Evolutionary conservation across 2,888 invertebrate genomes (phyloP), one percentile per base, ranked within the genome.

Genomic region (Drosophila subsilvestris): DNA sequence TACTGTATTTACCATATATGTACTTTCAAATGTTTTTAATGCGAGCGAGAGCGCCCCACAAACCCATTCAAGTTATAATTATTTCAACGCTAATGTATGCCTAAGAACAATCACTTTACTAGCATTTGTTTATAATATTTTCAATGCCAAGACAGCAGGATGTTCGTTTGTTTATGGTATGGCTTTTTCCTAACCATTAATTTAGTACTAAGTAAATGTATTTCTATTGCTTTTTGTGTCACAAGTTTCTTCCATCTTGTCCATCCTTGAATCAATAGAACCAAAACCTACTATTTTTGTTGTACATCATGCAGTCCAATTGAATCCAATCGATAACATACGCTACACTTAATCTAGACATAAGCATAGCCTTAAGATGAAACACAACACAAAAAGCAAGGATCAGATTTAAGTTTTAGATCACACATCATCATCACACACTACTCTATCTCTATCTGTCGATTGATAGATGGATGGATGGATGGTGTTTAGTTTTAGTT

Each of bases 331-430:
- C 37, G 37, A 37, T n/a, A 37, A 7, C 37, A 75, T 59, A 51
- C 63, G 61, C 66, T 86, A 84, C 53, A 77, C 53, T 61, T 83
- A 82, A 87, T 82, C 75, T 83, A 83, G 80, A 56, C 57, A 47
- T 83, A 83, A 83, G 88, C 74, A 67, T 83, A 83, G 88, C n/a
- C 55, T 45, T 86, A 79, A 87, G 74, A 25, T 72, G 66, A 72
- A 63, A 32, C 65, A 69, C 25, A 65, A 51, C 37, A 57, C 27
- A 45, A 32, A 14, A 47, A 59, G 42, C 59, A 55, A 37, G 20
- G 49, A 45, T 63, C 73, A 48, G 73, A 58, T 54, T 72, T 72
- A 71, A 63, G 70, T 71, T 71, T 73, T 71, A 73, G 53, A 57
- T 48, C 47, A 53, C n/a, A 29, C 10, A 37, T 29, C 54, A 37